Evolutionary conservation across 2,888 invertebrate species (phyloP).

Genomic region (Orthonevra nobilis): DNA sequence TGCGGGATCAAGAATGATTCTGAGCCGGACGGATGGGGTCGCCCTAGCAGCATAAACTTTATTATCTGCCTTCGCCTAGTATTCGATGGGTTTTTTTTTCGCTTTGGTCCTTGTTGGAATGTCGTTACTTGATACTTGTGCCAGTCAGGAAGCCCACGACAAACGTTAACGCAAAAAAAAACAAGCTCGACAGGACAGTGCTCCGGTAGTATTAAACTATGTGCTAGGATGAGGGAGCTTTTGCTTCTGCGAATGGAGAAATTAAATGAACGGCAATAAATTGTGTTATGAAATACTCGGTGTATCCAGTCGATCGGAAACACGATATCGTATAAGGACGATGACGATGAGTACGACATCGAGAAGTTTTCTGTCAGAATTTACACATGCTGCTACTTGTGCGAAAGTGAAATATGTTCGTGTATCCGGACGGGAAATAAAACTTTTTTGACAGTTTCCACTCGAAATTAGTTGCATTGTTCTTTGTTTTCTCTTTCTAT

Average conservation of each 20-base stretch:
- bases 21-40: neutral
- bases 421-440: slow-evolving; percentile 45
- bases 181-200: slow-evolving; percentile 18
- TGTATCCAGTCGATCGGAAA: slow-evolving; percentile 66
- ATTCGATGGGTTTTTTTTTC: slow-evolving; percentile 2
- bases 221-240: neutral
- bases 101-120: slow-evolving; percentile 18
- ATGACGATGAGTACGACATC: slow-evolving; percentile 32
- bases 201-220: slow-evolving; percentile 28
- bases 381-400: slow-evolving; percentile 28
- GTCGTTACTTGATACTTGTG: slow-evolving; percentile 58
- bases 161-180: slow-evolving; percentile 14
- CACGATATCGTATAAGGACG: slow-evolving; percentile 39
- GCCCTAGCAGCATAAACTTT: slow-evolving; percentile 46
- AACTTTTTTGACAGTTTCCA: slow-evolving; percentile 51
- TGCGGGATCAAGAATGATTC: slow-evolving; percentile 22
- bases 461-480: slow-evolving; percentile 15
- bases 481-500: slow-evolving; percentile 10
- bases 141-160: slow-evolving; percentile 29
- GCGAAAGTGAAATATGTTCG: slow-evolving; percentile 14
- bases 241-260: slow-evolving; percentile 28
- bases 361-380: slow-evolving; percentile 33
- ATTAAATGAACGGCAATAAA: slow-evolving; percentile 69
- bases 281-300: slow-evolving; percentile 63
- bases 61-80: slow-evolving; percentile 41